These are phyloP conservation scores for Coelopa frigida DNA, from an alignment of 1,140 invertebrate species.

Conservation along the genomic window DNA sequence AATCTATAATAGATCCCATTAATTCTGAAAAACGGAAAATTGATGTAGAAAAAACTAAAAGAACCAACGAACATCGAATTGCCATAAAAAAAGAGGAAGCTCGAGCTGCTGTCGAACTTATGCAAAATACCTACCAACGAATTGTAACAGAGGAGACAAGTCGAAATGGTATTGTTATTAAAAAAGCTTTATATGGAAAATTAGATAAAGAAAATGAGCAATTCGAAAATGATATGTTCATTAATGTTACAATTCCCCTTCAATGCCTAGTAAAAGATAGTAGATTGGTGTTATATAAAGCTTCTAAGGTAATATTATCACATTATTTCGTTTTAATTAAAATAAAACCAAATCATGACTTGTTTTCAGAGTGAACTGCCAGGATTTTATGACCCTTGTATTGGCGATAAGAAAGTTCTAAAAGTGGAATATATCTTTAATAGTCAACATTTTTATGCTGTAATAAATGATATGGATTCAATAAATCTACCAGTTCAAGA, in stretches of 20 bases:
- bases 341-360: not conserved
- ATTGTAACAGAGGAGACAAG: constrained; percentile 69
- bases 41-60: constrained; percentile 66
- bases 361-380: constrained; percentile 78
- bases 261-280: constrained; percentile 92
- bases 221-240: constrained; percentile 48
- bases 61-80: constrained; percentile 65
- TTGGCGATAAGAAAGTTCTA: constrained; percentile 86
- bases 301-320: constrained; percentile 66
- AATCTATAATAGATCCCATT: constrained; percentile 81
- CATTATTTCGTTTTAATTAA: not conserved
- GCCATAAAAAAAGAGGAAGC: constrained; percentile 76
- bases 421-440: constrained; percentile 82
- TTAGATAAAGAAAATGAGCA: constrained; percentile 47
- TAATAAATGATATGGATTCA: constrained; percentile 72
- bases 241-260: constrained; percentile 88
- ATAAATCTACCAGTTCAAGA: too few relatives aligned
- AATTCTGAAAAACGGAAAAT: constrained; percentile 65
- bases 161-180: constrained; percentile 76
- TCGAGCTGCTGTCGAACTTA: constrained; percentile 74
- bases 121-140: constrained; percentile 74
- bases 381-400: constrained; percentile 94
- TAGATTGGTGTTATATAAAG: constrained; percentile 73
- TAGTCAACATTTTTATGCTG: constrained; percentile 67
- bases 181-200: constrained; percentile 77